Evolutionary conservation across 1,140 invertebrate genomes (phyloP).

Genomic region (Drosophila lacertosa): DNA sequence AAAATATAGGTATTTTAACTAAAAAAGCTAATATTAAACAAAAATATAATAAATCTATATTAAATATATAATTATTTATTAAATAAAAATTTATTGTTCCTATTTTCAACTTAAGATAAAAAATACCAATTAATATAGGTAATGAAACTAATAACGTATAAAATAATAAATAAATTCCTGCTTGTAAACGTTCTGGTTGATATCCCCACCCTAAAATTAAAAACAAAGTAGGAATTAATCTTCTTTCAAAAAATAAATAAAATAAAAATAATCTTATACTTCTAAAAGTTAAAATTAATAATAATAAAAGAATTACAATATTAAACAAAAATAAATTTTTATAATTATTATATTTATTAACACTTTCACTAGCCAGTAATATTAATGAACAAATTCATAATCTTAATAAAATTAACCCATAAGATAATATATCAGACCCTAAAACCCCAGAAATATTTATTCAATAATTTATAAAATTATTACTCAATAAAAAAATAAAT

Average conservation of each 20-base stretch:
- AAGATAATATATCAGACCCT: constrained; percentile 85
- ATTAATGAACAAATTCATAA: constrained; percentile 86
- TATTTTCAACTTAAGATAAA: constrained; percentile 85
- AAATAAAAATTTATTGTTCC: constrained; percentile 84
- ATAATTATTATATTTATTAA: constrained; percentile 84
- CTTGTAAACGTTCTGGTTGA: constrained; percentile 87
- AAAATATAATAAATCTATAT: constrained; percentile 85
- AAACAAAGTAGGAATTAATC: constrained; percentile 87
- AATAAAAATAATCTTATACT: constrained; percentile 86
- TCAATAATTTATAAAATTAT: constrained; percentile 77
- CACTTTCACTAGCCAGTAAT: constrained; percentile 84
- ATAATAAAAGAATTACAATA: constrained; percentile 85
- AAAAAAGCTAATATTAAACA: constrained; percentile 87
- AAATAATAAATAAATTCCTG: constrained; percentile 87
- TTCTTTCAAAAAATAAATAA: constrained; percentile 88
- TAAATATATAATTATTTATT: constrained; percentile 84
- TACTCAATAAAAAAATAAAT: constrained; percentile 82
- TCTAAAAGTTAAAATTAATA: constrained; percentile 86
- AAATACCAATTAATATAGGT: constrained; percentile 86
- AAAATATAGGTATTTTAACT: constrained; percentile 89
- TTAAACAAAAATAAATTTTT: constrained; percentile 85
- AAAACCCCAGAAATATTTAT: constrained; percentile 83
- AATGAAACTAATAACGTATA: constrained; percentile 87
- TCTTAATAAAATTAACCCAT: constrained; percentile 85
- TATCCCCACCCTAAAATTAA: constrained; percentile 88